phyloP scores from a whole-genome alignment of 2,888 invertebrate species.

The Erebia epiphron region DNA sequence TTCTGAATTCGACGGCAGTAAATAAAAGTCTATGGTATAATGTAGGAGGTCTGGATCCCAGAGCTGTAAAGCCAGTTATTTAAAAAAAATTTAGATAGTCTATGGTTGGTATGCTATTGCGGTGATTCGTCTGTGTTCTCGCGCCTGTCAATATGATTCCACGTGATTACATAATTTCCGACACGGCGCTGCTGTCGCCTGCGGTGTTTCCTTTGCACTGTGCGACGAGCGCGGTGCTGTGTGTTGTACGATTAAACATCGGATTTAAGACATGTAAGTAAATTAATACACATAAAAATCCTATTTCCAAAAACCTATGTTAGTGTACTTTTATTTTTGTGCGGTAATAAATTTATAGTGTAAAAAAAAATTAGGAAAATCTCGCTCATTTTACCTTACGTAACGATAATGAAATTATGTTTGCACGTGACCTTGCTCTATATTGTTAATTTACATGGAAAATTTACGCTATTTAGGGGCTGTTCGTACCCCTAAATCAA shows the following conservation, averaged over 20 bases:
- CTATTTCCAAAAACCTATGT: slow-evolving; percentile 16
- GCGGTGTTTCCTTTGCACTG: slow-evolving; percentile 74
- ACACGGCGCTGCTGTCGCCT: slow-evolving; percentile 62
- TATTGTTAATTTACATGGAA: slow-evolving; percentile 35
- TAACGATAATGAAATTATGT: slow-evolving; percentile 74
- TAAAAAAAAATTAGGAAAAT: slow-evolving; percentile 21
- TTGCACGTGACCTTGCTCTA: slow-evolving; percentile 79
- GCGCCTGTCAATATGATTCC: slow-evolving; percentile 47
- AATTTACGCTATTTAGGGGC: neutral
- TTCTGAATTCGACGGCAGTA: too few relatives aligned
- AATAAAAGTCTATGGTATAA: too few relatives aligned
- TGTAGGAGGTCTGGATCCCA: too few relatives aligned
- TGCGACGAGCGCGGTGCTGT: slow-evolving; percentile 76
- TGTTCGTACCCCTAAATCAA: slow-evolving; percentile 2
- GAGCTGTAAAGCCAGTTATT: too few relatives aligned
- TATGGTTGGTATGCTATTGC: too few relatives aligned
- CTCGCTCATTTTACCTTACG: slow-evolving; percentile 65
- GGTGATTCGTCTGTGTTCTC: neutral
- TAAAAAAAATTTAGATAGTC: too few relatives aligned
- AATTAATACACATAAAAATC: slow-evolving; percentile 28
- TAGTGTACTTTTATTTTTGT: neutral
- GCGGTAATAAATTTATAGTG: neutral
- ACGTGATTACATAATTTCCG: slow-evolving; percentile 76
- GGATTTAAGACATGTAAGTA: slow-evolving; percentile 78
- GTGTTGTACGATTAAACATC: slow-evolving; percentile 65